Evolutionary conservation across 64 coral and sea anemone genomes (phyloP).

Genomic region (Stichodactyla helianthus): DNA sequence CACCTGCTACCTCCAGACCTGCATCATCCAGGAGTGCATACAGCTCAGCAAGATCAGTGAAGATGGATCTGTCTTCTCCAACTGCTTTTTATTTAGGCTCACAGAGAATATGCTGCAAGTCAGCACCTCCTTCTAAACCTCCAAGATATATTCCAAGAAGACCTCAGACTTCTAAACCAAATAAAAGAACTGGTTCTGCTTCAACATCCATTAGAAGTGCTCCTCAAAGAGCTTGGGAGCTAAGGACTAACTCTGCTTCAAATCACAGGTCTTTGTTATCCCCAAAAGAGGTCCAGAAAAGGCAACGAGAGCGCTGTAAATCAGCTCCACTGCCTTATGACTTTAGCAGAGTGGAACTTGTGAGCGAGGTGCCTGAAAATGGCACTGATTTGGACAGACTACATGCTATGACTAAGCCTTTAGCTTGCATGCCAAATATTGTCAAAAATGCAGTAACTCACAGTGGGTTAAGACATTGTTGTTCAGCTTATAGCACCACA

Average conservation of each 20-base stretch:
- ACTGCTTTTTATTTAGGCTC: constrained; percentile 45
- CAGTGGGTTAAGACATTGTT: constrained; percentile 84
- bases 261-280: constrained; percentile 66
- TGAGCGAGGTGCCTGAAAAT: constrained; percentile 57
- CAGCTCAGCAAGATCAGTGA: constrained; percentile 25
- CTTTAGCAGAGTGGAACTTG: constrained; percentile 71
- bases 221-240: constrained; percentile 74
- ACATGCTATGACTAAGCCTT: constrained; percentile 71
- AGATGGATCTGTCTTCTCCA: constrained; percentile 34
- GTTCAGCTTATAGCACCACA: constrained; percentile 71
- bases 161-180: constrained; percentile 27
- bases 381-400: constrained; percentile 64
- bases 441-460: constrained; percentile 84
- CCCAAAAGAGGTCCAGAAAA: constrained; percentile 59
- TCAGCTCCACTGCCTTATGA: constrained; percentile 83
- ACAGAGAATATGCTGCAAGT: constrained; percentile 70
- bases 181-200: constrained; percentile 24
- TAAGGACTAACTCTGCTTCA: constrained; percentile 71
- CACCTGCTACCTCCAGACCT: constrained; percentile 66
- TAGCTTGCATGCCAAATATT: constrained; percentile 89
- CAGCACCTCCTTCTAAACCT: constrained; percentile 52
- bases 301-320: constrained; percentile 65
- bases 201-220: constrained; percentile 34
- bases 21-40: constrained; percentile 65
- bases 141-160: constrained; percentile 11